Conservation (phyloP, 2,113 vertebrate species). For the Eulemur macaco region DNA sequence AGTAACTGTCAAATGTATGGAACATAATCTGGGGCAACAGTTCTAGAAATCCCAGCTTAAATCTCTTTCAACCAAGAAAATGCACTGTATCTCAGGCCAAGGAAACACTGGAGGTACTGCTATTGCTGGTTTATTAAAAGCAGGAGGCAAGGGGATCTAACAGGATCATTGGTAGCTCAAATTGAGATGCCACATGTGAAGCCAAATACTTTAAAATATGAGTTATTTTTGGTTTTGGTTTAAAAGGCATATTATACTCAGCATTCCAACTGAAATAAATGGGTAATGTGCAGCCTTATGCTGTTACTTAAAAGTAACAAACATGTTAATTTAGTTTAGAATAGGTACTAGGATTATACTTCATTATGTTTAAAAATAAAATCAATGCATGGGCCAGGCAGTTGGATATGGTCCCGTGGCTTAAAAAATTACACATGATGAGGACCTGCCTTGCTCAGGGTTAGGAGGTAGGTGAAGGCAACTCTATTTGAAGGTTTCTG, state of each 20-base stretch:
- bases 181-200: conserved; percentile 12
- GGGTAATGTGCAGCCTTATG: background rate
- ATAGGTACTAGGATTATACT: conserved; percentile 40
- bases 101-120: conserved; percentile 53
- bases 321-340: conserved; percentile 59
- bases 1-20: conserved; percentile 72
- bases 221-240: conserved; percentile 54
- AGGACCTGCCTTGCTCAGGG: background rate
- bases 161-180: background rate
- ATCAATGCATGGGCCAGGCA: background rate
- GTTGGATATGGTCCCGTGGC: background rate
- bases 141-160: conserved; percentile 84
- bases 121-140: conserved; percentile 83
- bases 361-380: conserved; percentile 66
- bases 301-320: conserved; percentile 36
- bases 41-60: conserved; percentile 81
- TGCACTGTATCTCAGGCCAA: conserved; percentile 46
- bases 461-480: background rate
- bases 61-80: conserved; percentile 70
- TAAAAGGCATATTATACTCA: conserved; percentile 36
- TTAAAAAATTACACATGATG: conserved; percentile 45
- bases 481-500: background rate
- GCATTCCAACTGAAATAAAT: conserved; percentile 56
- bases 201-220: conserved; percentile 34
- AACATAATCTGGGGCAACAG: conserved; percentile 67